phyloP scores from a whole-genome alignment of 2,888 invertebrate genomes.

The Cheiracanthium punctorium region DNA sequence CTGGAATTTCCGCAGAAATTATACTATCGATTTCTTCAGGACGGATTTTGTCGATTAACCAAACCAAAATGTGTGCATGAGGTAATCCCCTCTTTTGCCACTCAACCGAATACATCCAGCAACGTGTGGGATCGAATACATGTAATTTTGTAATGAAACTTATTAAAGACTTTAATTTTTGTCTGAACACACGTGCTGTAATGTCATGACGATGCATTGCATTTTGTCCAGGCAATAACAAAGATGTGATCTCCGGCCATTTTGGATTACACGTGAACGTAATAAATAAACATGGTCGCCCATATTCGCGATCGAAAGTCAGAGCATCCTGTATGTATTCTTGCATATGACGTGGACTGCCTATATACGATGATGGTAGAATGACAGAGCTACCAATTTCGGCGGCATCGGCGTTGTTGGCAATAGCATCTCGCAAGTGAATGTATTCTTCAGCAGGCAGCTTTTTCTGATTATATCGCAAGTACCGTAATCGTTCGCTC shows the following conservation, averaged over 20 bases:
- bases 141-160: conserved; percentile 70
- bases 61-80: conserved; percentile 72
- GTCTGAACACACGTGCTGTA: conserved; percentile 72
- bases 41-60: not conserved
- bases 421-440: no score
- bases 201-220: conserved; percentile 73
- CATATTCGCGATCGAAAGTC: no score
- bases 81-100: conserved; percentile 75
- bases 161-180: conserved; percentile 72
- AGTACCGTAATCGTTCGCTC: no score
- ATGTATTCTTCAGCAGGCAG: no score
- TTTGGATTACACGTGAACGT: conserved; percentile 74
- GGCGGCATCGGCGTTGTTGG: no score
- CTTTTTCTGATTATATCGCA: no score
- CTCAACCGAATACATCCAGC: conserved; percentile 73
- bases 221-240: conserved; percentile 70
- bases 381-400: no score
- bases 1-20: conserved; percentile 13
- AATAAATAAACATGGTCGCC: conserved; percentile 73
- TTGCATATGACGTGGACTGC: no score
- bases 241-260: conserved; percentile 73
- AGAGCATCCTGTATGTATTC: no score
- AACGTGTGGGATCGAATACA: conserved; percentile 72
- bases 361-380: no score
- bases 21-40: not conserved